Evolutionary conservation across 1,140 invertebrate genomes (phyloP).

Genomic region (Cylas formicarius): DNA sequence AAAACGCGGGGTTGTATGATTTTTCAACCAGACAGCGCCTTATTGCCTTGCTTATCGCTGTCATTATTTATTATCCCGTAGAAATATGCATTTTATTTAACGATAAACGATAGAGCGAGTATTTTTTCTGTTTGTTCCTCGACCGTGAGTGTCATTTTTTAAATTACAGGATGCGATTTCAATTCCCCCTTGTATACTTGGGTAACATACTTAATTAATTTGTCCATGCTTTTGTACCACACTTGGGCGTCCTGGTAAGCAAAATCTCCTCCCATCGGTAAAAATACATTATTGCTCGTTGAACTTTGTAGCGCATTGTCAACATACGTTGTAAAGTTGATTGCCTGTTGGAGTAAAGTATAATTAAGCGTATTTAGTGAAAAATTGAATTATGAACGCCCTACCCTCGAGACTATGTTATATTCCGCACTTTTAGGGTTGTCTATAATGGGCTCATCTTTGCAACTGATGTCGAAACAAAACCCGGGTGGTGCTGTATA

Average conservation of each 20-base stretch:
- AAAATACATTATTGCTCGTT: conserved; percentile 26
- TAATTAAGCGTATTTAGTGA: not conserved
- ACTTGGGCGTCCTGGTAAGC: conserved; percentile 49
- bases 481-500: conserved; percentile 80
- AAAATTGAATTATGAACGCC: too few species aligned
- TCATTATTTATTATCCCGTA: too few species aligned
- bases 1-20: too few species aligned
- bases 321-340: conserved; percentile 8
- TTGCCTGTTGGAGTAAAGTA: conserved; percentile 1
- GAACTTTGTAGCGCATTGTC: conserved; percentile 16
- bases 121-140: too few species aligned
- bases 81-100: too few species aligned
- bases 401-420: conserved; percentile 55
- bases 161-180: too few species aligned
- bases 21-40: too few species aligned
- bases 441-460: conserved; percentile 74
- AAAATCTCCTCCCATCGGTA: conserved; percentile 33
- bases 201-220: conserved; percentile 68
- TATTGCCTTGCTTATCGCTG: too few species aligned
- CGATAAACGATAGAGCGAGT: too few species aligned
- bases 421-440: conserved; percentile 61
- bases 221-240: conserved; percentile 64
- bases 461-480: conserved; percentile 80
- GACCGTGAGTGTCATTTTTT: too few species aligned
- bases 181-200: too few species aligned